Evolutionary conservation across 2,797 vertebrate genomes (phyloP).

Genomic region (Pangasius larnaudii): DNA sequence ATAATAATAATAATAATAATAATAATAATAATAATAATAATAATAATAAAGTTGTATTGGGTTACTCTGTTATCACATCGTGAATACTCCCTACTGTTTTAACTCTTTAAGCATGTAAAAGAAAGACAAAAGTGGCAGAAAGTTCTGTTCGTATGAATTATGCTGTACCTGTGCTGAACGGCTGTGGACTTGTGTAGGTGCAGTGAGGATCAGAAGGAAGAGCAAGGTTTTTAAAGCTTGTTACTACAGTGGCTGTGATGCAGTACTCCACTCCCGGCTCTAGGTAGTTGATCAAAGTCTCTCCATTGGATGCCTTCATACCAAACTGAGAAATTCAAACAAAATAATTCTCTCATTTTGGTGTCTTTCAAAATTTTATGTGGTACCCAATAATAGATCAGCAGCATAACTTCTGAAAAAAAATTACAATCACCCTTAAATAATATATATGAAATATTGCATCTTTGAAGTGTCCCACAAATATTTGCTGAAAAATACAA

Average conservation of each 20-base stretch:
- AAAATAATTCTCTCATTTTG: not conserved
- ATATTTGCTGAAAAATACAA: not conserved
- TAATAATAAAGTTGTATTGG: too few relatives aligned
- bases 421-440: not conserved
- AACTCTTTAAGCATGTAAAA: not conserved
- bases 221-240: not conserved
- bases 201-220: slow-evolving; percentile 29
- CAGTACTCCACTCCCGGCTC: slow-evolving; percentile 36
- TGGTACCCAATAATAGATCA: not conserved
- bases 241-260: not conserved
- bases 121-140: not conserved
- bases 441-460: not conserved
- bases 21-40: too few relatives aligned
- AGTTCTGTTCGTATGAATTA: not conserved
- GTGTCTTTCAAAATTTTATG: not conserved
- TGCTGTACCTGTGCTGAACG: slow-evolving; percentile 13
- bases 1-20: too few relatives aligned
- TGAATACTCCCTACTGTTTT: not conserved
- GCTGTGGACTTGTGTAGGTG: slow-evolving; percentile 21
- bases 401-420: not conserved
- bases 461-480: not conserved
- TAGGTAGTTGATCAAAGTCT: slow-evolving; percentile 37
- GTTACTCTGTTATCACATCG: not conserved
- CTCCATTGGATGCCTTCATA: slow-evolving; percentile 29
- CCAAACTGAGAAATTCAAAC: slow-evolving; percentile 19